Base-by-base conservation (phyloP, 2,113 vertebrate genomes). In the Scortum barcoo region DNA sequence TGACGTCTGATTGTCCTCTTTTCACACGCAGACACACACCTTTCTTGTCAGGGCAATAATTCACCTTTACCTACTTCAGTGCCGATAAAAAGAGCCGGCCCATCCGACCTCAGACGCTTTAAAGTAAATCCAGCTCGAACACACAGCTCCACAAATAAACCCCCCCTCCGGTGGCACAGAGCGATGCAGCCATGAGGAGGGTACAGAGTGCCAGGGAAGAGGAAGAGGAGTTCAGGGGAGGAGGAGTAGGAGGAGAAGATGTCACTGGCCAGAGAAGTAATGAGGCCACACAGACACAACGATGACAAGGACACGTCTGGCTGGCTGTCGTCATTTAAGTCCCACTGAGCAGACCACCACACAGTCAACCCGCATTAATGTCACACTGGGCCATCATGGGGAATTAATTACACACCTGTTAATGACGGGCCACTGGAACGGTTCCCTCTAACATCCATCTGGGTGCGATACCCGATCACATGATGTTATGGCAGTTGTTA, bases 331-430 rank as follows among this genome's bases (percentile, higher is more conserved):
- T 94, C 91, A 89, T 88, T 93, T 86, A 87, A 88, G 88, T 91
- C 90, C 92, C 89, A 80, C 84, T 57, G 89, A 89, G 88, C 57
- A 20, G 71, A 72, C 83, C 81, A 69, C 81, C 85, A 86, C 85
- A 83, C 86, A 89, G 88, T 92, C 92, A 87, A 65, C 78, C 66
- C 26, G 61, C 85, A 91, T 93, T 94, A 93, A 81, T 88, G 86
- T 93, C 92, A 93, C 90, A 76, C 81, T 26, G 77, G 74, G 84
- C 88, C 88, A 93, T 94, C 91, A 91, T 74, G 77, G 89, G 84
- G 82, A 90, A 93, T 93, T 94, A 92, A 94, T 94, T 91, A 90
- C 91, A 93, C 90, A 94, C 92, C 93, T 93, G 91, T 88, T 94
- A 93, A 94, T 91, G 90, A 88, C 89, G 76, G 84, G 80, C 79